Percentiles rank a stretch among this genome's conserved stretches.
phyloP scores from a whole-genome alignment of 2,113 vertebrate species.

The Laterallus jamaicensis region DNA sequence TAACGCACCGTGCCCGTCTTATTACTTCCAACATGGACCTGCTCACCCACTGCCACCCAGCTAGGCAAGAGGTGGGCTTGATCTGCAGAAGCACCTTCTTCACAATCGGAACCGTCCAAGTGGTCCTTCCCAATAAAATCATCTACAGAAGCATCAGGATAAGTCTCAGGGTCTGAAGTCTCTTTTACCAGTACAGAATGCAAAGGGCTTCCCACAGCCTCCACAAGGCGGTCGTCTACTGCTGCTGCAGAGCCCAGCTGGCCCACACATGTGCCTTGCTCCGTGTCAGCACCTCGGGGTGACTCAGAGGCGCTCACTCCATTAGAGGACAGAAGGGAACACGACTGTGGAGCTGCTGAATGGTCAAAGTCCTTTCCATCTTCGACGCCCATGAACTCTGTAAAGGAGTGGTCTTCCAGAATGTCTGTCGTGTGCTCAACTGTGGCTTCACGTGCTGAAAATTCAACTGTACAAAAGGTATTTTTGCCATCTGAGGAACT shows the following conservation, averaged over 20 bases:
- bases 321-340: slow-evolving; percentile 16
- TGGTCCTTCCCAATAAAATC: slow-evolving; percentile 26
- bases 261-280: not conserved
- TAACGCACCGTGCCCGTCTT: slow-evolving; percentile 80
- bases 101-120: slow-evolving; percentile 71
- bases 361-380: slow-evolving; percentile 82
- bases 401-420: slow-evolving; percentile 84
- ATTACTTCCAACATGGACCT: slow-evolving; percentile 82
- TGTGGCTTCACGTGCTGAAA: slow-evolving; percentile 62
- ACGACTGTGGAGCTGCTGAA: slow-evolving; percentile 52
- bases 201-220: not conserved
- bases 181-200: not conserved
- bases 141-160: slow-evolving; percentile 37
- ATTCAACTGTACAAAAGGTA: slow-evolving; percentile 12
- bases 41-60: slow-evolving; percentile 80
- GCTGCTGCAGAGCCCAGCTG: slow-evolving; percentile 6
- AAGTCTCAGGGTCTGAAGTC: not conserved
- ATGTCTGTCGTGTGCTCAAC: slow-evolving; percentile 67
- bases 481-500: slow-evolving; percentile 36
- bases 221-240: not conserved
- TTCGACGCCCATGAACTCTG: slow-evolving; percentile 92
- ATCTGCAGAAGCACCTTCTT: slow-evolving; percentile 70
- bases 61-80: slow-evolving; percentile 66
- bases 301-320: not conserved
- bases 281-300: not conserved